Base-by-base conservation (phyloP, 2,888 invertebrate genomes). In the Drosophila robusta region DNA sequence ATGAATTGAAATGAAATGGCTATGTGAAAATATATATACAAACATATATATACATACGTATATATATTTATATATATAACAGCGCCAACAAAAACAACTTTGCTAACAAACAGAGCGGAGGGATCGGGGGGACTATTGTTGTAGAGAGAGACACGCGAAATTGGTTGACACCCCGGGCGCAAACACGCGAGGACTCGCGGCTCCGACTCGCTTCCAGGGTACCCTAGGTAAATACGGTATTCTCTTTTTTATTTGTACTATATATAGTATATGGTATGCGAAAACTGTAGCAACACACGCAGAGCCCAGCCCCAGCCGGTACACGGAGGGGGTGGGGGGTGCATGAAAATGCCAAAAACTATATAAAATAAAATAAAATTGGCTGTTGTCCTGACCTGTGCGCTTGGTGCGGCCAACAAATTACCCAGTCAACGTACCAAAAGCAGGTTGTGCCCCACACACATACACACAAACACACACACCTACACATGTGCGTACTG, bases 1-100 rank as follows among this genome's bases (percentile, higher is more conserved):
- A 86, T 78, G 83, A 85, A 80, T 85, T 82, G 70, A 85, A 88
- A 87, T 86, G 87, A 85, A 84, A 87, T 87, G 81, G 84, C 80
- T 83, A 83, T 83, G 76, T 68, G 70, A 75, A 77, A 70, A 81
- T 68, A 80, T 54, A 68, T 34, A 54, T 29, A 41, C 29, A 41
- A 4, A 51, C 16, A 51, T 45, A 64, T 52, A 57, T 16, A 47
- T 56, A 61, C 34, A 29, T 55, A 67, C 14, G 36, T 57, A 6
- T 61, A 56, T 54, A 49, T 51, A 69, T 50, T 45, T 29, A 45
- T 58, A 55, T 56, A 58, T 50, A 68, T 56, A 71, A 68, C 65
- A 61, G 56, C 54, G 62, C 51, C 62, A 70, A 75, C 54, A 80
- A 80, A 74, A 76, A 87, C 75, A 83, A 86, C 73, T 70, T 65